phyloP scores from a whole-genome alignment of 1,140 invertebrate species.

The Teleopsis dalmanni region DNA sequence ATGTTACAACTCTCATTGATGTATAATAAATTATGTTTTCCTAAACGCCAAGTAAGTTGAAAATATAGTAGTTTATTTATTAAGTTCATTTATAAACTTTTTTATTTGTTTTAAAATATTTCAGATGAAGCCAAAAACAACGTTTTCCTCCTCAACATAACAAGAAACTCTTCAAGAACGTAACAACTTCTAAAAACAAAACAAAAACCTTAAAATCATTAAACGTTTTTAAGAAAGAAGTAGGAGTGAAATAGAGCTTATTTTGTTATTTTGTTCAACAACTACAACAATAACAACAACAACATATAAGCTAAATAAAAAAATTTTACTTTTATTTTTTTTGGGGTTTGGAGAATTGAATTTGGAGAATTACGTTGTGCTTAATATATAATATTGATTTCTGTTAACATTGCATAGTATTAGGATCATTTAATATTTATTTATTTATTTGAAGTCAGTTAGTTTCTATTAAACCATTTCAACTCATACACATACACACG shows the following conservation, averaged over 20 bases:
- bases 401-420: background rate
- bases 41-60: constrained; percentile 35
- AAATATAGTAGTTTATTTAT: background rate
- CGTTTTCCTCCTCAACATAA: constrained; percentile 4
- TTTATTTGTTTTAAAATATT: background rate
- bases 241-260: no score
- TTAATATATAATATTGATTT: background rate
- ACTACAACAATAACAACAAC: background rate
- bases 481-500: background rate
- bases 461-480: background rate
- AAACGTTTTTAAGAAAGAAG: no score
- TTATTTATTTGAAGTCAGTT: background rate
- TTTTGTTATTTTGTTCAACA: no score
- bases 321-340: background rate
- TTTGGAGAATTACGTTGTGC: background rate
- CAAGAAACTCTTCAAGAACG: background rate
- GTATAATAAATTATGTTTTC: constrained; percentile 38
- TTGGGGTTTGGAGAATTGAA: background rate
- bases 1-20: constrained; percentile 40
- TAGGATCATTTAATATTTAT: background rate
- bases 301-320: background rate
- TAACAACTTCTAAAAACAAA: constrained; percentile 13
- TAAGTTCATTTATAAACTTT: background rate
- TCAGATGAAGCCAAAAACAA: constrained; percentile 7
- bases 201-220: constrained; percentile 7